A percentile compares a stretch with the other conserved stretches of the same genome.
These are phyloP conservation scores for Cacoxenus indagator DNA, from an alignment of 2,888 invertebrate species.

Conservation along the genomic window DNA sequence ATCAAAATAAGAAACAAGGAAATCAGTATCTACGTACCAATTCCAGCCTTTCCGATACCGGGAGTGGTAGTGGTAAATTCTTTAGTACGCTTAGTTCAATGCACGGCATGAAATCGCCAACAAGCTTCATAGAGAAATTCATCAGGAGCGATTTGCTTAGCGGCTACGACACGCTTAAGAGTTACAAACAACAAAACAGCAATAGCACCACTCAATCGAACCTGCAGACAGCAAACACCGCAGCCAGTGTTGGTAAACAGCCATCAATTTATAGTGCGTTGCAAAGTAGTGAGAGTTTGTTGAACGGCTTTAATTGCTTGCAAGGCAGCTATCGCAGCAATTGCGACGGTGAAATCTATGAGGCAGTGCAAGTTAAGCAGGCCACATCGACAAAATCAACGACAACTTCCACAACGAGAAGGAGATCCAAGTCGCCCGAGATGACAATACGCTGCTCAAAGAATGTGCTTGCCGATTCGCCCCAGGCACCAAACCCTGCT, in stretches of 20 bases:
- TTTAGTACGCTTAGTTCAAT: constrained; percentile 52
- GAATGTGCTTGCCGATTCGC: constrained; percentile 43
- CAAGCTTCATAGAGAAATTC: constrained; percentile 67
- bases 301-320: constrained; percentile 58
- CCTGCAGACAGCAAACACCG: constrained; percentile 17
- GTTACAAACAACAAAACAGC: constrained; percentile 48
- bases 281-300: constrained; percentile 46
- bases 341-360: constrained; percentile 64
- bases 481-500: constrained; percentile 47
- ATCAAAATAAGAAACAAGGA: constrained; percentile 11
- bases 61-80: constrained; percentile 37
- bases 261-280: constrained; percentile 43
- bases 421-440: constrained; percentile 19
- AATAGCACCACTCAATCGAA: constrained; percentile 17
- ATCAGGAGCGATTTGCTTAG: constrained; percentile 63
- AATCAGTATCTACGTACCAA: constrained; percentile 42
- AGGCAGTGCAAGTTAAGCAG: constrained; percentile 50
- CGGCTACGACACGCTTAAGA: constrained; percentile 61
- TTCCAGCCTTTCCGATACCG: constrained; percentile 47
- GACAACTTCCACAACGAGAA: constrained; percentile 26
- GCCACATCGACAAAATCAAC: constrained; percentile 17
- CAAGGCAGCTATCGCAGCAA: constrained; percentile 66
- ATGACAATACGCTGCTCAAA: constrained; percentile 52
- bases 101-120: constrained; percentile 57
- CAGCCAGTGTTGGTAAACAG: constrained; percentile 22